Evolutionary conservation across 2,113 vertebrate species (phyloP), one percentile per base, ranked within the genome.

Genomic region (Hiodon alosoides): DNA sequence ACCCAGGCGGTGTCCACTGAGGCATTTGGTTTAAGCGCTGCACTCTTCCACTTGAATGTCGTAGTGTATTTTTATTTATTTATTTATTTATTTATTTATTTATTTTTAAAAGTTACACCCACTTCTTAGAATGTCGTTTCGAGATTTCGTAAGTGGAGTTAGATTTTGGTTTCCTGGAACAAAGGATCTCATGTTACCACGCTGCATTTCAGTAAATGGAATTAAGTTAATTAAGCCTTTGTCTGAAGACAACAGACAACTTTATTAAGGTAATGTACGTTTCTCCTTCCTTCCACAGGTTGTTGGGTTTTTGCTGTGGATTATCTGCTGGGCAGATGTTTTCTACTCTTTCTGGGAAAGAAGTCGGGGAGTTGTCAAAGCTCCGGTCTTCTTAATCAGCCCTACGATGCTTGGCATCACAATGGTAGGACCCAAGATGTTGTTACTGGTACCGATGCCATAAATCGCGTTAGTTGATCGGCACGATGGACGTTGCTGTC

Each of bases 301-400:
- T 82, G 88, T 95, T 69, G 96, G 94, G 11, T 85, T 96, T 78
- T 74, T 94, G 4, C 85, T 98, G 68, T 99, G 97, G 97, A 85
- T 97, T 7, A 82, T 95, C 93, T 99, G 97, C 93, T 99, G 97
- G 97, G 89, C 94, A 91, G 95, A 98, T 87, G 93, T 99, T 69
- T 98, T 97, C 85, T 98, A 95, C 87, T 92, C 95, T 93, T 96
- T 99, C 91, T 96, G 94, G 94, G 92, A 98, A 94, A 94, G 93
- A 93, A 92, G 77, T 90, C 74, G 81, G 73, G 90, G 83, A 77
- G 54, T 77, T 58, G 71, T 81, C 14, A 82, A 76, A 52, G 87
- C 94, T 48, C 90, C 94, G 0, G 92, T 93, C 80, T 91, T 90
- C 79, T 84, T 97, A 0, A n/a, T 98, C 84, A 95, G 92, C 65